Conservation (phyloP, 2,113 vertebrate genomes). For the human region DNA sequence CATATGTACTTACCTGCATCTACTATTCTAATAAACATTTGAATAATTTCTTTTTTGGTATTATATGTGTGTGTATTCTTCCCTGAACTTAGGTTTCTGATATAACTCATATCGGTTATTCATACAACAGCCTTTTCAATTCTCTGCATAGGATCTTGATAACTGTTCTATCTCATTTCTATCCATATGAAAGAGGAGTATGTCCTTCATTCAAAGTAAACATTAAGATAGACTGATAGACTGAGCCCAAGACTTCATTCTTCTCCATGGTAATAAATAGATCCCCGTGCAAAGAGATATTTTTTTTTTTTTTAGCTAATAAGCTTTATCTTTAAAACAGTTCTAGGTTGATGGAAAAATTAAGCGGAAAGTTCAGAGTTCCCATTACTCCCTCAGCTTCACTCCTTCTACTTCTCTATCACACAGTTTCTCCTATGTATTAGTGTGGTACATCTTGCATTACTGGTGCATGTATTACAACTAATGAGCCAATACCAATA, state of each 20-base stretch:
- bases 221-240: background rate
- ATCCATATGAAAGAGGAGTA: background rate
- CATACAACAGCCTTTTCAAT: background rate
- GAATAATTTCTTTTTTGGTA: background rate
- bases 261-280: background rate
- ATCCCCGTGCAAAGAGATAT: background rate
- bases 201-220: background rate
- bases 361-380: background rate
- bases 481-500: background rate
- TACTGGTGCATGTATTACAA: background rate
- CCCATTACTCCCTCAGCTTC: background rate
- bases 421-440: background rate
- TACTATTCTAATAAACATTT: background rate
- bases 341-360: background rate
- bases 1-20: too few species aligned
- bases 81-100: background rate
- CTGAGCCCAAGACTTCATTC: background rate
- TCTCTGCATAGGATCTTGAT: background rate
- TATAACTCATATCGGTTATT: background rate
- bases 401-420: background rate
- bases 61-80: background rate
- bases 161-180: background rate
- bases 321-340: background rate
- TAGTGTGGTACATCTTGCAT: background rate
- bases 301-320: background rate